Conservation (phyloP, 2,888 invertebrate genomes). For the Ectemnius lituratus region DNA sequence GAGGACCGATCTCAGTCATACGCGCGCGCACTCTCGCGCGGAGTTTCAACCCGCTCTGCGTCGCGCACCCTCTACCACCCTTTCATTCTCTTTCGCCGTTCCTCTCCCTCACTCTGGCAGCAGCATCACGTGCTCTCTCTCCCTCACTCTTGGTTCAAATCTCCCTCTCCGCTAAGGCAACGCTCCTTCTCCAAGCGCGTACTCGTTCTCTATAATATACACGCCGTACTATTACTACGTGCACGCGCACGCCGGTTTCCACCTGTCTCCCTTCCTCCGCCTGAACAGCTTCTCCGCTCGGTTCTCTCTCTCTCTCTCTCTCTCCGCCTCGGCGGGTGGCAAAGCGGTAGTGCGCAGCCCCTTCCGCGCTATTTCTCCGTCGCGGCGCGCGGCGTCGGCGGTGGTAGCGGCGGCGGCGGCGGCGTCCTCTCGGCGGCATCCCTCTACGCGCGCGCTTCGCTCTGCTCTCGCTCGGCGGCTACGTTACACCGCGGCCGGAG, state of each 20-base stretch:
- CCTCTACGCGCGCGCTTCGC: constrained; percentile 30
- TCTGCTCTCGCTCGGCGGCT: constrained; percentile 32
- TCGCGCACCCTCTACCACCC: not conserved
- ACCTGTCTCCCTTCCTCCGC: constrained; percentile 36
- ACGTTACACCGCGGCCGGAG: constrained; percentile 39
- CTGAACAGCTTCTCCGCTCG: constrained; percentile 16
- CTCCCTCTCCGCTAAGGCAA: not conserved
- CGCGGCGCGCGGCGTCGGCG: not conserved
- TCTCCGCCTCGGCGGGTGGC: constrained; percentile 16
- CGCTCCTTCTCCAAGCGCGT: not conserved
- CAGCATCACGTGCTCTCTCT: too few relatives aligned
- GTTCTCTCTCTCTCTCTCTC: constrained; percentile 34
- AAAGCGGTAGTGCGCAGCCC: not conserved
- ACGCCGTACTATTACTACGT: constrained; percentile 36
- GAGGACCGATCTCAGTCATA: too few relatives aligned
- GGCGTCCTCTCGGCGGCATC: constrained; percentile 13
- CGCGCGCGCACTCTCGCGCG: too few relatives aligned
- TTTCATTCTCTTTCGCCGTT: not conserved
- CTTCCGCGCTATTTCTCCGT: constrained; percentile 16
- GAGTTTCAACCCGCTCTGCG: not conserved
- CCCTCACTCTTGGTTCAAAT: too few relatives aligned
- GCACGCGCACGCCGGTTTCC: constrained; percentile 31
- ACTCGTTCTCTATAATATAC: not conserved
- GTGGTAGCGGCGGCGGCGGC: too few relatives aligned
- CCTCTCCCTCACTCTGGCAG: not conserved